phyloP scores from a whole-genome alignment of 1,140 invertebrate genomes.

The Conus betulinus region DNA sequence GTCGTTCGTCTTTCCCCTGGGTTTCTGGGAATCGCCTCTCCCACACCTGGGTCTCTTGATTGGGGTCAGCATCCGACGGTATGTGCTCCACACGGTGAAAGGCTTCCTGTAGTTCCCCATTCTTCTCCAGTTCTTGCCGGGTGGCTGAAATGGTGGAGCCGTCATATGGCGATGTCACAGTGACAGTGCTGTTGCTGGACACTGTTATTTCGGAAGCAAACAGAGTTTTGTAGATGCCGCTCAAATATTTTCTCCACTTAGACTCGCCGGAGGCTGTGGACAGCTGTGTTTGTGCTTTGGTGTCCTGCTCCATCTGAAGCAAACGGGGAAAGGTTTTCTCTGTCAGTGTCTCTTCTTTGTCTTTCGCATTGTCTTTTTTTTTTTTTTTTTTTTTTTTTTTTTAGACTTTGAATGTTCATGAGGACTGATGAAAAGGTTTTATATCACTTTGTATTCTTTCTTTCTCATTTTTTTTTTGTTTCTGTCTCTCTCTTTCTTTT shows the following conservation, averaged over 20 bases:
- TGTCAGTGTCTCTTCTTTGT: not conserved
- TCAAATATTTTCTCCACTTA: not conserved
- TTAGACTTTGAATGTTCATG: not conserved
- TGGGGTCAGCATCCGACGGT: too few relatives aligned
- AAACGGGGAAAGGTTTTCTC: not conserved
- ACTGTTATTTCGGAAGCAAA: not conserved
- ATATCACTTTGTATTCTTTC: not conserved
- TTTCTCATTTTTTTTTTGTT: too few relatives aligned
- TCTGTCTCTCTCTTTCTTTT: too few relatives aligned
- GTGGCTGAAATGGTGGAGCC: not conserved
- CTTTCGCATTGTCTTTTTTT: not conserved
- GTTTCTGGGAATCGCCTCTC: too few relatives aligned
- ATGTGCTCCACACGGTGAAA: too few relatives aligned
- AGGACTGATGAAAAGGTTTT: not conserved
- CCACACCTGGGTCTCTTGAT: too few relatives aligned
- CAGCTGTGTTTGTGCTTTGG: not conserved
- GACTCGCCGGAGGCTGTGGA: not conserved
- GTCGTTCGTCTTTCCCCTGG: too few relatives aligned
- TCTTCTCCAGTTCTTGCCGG: not conserved
- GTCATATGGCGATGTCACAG: not conserved
- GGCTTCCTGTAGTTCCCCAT: too few relatives aligned
- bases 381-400: not conserved
- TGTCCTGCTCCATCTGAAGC: not conserved
- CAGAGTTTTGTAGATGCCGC: not conserved
- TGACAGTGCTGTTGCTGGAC: not conserved